A percentile compares a stretch with the other conserved stretches of the same genome.
Conservation (phyloP, 2,113 vertebrate species). For the Gadus chalcogrammus region DNA sequence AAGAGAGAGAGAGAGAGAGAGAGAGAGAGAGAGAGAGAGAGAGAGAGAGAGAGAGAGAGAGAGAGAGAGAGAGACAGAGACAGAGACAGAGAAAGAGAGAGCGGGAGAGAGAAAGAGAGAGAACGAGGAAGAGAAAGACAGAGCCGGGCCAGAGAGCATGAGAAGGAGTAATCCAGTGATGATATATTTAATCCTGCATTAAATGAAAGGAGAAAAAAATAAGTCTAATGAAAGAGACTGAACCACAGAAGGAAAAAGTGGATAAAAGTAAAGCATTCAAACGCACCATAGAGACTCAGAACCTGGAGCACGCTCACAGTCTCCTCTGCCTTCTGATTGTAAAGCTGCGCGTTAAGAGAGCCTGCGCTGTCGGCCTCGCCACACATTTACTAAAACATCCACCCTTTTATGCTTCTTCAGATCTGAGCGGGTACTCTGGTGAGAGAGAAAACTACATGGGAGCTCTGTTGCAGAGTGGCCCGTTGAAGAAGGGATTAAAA, state of each 20-base stretch:
- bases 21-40: not conserved
- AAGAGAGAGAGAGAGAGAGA: constrained; percentile 21
- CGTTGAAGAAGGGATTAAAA: constrained; percentile 21
- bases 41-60: too few species aligned
- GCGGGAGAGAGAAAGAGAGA: too few species aligned
- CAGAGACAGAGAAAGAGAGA: too few species aligned
- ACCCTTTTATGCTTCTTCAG: constrained; percentile 17
- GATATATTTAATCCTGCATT: constrained; percentile 69
- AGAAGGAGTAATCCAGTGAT: constrained; percentile 55
- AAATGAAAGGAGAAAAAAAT: constrained; percentile 31
- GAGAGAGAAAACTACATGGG: constrained; percentile 15
- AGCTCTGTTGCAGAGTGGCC: constrained; percentile 7
- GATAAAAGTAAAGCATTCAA: constrained; percentile 10
- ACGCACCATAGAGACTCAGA: constrained; percentile 17
- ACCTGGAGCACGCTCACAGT: constrained; percentile 40
- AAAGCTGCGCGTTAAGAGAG: constrained; percentile 38
- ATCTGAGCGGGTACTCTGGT: not conserved
- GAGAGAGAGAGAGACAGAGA: not conserved
- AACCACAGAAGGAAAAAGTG: constrained; percentile 13
- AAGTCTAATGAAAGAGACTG: constrained; percentile 39
- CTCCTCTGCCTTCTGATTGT: constrained; percentile 54
- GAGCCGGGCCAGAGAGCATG: constrained; percentile 21
- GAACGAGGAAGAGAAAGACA: not conserved
- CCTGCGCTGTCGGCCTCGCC: constrained; percentile 31
- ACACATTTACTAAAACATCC: constrained; percentile 44